Conservation (phyloP, 2,888 invertebrate species). For the Acheta domesticus region DNA sequence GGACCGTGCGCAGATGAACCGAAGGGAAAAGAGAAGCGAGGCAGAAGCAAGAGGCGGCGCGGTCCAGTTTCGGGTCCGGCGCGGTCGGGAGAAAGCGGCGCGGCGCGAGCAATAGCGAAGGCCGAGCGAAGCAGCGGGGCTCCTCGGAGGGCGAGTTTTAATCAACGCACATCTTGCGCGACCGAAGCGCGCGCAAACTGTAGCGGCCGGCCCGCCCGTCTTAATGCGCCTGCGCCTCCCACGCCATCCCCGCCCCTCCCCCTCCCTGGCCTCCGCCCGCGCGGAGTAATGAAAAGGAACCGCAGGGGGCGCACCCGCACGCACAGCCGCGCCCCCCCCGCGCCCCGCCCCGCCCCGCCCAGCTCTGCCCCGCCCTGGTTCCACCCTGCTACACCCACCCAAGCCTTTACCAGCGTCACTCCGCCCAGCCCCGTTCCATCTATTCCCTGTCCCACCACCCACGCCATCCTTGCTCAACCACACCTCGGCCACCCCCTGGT, state of each 20-base stretch:
- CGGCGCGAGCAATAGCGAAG: too few species aligned
- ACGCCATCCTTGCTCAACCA: too few species aligned
- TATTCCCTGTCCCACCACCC: too few species aligned
- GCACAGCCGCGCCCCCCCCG: not conserved
- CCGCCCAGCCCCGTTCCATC: too few species aligned
- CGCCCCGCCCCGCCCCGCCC: not conserved
- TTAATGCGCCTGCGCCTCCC: not conserved
- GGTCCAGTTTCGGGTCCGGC: too few species aligned
- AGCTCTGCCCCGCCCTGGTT: not conserved
- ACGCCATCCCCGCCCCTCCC: not conserved
- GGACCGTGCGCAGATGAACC: too few species aligned
- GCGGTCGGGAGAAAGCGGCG: too few species aligned
- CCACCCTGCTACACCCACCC: not conserved
- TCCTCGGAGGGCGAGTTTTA: not conserved
- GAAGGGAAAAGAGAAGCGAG: too few species aligned
- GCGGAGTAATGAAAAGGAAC: too few species aligned
- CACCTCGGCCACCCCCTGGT: too few species aligned
- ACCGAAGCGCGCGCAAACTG: not conserved
- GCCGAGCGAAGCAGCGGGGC: not conserved
- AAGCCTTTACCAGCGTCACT: not conserved
- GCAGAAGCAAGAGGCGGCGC: too few species aligned
- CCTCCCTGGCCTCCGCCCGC: not conserved
- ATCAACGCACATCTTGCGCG: slow-evolving; percentile 7
- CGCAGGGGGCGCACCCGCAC: too few species aligned
- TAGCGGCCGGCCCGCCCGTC: not conserved